Evolutionary conservation across 2,113 vertebrate genomes (phyloP).

Genomic region (Mus musculus): GRCm39 chr1:62269501-62270000

Average conservation of each 20-base stretch:
- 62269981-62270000: conserved; percentile 77
- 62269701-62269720: neutral
- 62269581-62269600: neutral
- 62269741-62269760: conserved; percentile 52
- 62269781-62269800: conserved; percentile 3
- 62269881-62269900: conserved; percentile 79
- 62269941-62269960: conserved; percentile 79
- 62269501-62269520: conserved; percentile 69
- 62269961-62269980: conserved; percentile 63
- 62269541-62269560: conserved; percentile 56
- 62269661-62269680: neutral
- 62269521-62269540: conserved; percentile 54
- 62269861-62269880: conserved; percentile 76
- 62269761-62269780: conserved; percentile 2
- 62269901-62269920: conserved; percentile 62
- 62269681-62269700: conserved; percentile 13
- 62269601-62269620: conserved; percentile 42
- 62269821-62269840: conserved; percentile 73
- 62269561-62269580: conserved; percentile 11
- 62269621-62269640: neutral
- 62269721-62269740: neutral
- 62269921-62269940: conserved; percentile 76
- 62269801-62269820: conserved; percentile 62
- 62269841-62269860: conserved; percentile 76
- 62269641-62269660: conserved; percentile 59